Evolutionary conservation across 2,888 invertebrate species (phyloP).

Genomic region (Drosophila pseudotakahashii): DNA sequence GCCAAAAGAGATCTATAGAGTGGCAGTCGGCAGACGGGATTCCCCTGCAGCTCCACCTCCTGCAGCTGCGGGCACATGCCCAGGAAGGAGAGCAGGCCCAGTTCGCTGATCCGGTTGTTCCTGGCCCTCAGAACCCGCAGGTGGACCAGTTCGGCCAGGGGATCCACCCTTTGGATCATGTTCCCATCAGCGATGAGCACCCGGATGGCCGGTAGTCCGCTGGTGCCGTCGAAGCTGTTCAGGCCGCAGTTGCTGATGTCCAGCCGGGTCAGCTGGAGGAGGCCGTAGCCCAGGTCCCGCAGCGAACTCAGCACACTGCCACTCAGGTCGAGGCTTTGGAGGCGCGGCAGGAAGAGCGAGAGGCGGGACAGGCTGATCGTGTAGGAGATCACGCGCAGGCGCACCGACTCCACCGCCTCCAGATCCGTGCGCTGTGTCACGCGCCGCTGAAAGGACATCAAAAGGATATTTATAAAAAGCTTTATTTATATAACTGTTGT

Average conservation of each 20-base stretch:
- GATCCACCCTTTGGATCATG: slow-evolving; percentile 87
- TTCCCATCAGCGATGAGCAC: slow-evolving; percentile 88
- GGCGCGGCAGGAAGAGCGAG: slow-evolving; percentile 87
- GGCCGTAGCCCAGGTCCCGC: slow-evolving; percentile 88
- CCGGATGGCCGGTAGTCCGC: slow-evolving; percentile 87
- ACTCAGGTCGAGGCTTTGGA: slow-evolving; percentile 87
- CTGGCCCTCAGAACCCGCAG: slow-evolving; percentile 84
- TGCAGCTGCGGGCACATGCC: slow-evolving; percentile 85
- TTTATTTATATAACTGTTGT: no score
- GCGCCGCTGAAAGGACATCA: slow-evolving; percentile 76
- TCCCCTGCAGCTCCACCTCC: slow-evolving; percentile 85
- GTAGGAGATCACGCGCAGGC: slow-evolving; percentile 88
- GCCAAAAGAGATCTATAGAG: slow-evolving; percentile 82
- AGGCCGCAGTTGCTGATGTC: slow-evolving; percentile 88
- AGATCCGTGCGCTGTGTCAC: slow-evolving; percentile 85
- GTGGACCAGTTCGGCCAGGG: slow-evolving; percentile 86
- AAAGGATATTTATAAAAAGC: no score
- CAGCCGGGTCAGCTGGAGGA: slow-evolving; percentile 85
- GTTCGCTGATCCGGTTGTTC: slow-evolving; percentile 82
- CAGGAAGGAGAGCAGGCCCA: slow-evolving; percentile 81
- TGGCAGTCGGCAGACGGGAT: slow-evolving; percentile 82
- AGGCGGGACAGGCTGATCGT: slow-evolving; percentile 87
- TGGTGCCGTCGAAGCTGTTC: slow-evolving; percentile 88
- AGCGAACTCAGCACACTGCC: slow-evolving; percentile 89
- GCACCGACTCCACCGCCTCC: slow-evolving; percentile 86